A percentile compares a stretch with the other conserved stretches of the same genome.
phyloP scores from a whole-genome alignment of 2,797 vertebrate genomes.

The Tachyglossus aculeatus region DNA sequence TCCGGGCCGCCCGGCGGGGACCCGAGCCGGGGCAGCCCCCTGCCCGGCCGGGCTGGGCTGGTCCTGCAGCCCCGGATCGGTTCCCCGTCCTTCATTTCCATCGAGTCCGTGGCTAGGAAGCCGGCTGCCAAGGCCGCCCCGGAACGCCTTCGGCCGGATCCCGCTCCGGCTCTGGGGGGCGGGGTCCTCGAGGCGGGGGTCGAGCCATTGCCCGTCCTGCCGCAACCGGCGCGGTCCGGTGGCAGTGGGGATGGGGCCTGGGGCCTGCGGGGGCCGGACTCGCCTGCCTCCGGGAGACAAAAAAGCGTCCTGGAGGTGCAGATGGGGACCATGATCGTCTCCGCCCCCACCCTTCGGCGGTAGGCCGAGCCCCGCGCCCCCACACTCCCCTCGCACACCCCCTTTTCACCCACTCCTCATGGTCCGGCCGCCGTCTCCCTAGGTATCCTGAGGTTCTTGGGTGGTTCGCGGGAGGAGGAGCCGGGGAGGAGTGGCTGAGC shows the following conservation, averaged over 20 bases:
- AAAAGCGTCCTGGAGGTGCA: conserved; percentile 84
- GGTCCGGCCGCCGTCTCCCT: conserved; percentile 26
- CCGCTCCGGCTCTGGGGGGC: background rate
- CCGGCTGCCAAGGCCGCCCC: conserved; percentile 25
- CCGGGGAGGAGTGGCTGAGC: background rate
- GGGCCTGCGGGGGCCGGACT: conserved; percentile 42
- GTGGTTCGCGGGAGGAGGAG: background rate
- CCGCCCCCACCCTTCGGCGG: background rate
- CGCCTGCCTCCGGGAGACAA: conserved; percentile 66
- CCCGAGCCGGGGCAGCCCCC: conserved; percentile 39
- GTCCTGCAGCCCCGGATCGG: conserved; percentile 79
- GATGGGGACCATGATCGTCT: conserved; percentile 58
- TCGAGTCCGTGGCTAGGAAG: conserved; percentile 86
- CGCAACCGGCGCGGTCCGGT: conserved; percentile 12
- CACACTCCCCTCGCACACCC: background rate
- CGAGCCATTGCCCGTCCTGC: background rate
- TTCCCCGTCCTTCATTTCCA: conserved; percentile 89
- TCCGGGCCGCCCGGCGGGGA: conserved; percentile 39
- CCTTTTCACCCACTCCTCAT: background rate
- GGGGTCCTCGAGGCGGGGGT: background rate
- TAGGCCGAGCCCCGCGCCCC: background rate
- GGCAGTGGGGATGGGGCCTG: conserved; percentile 10
- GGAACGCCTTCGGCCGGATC: background rate
- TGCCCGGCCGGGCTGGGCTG: conserved; percentile 63
- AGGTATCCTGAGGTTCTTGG: background rate